Conservation (phyloP, 2,797 vertebrate genomes). For the Gila robusta region DNA sequence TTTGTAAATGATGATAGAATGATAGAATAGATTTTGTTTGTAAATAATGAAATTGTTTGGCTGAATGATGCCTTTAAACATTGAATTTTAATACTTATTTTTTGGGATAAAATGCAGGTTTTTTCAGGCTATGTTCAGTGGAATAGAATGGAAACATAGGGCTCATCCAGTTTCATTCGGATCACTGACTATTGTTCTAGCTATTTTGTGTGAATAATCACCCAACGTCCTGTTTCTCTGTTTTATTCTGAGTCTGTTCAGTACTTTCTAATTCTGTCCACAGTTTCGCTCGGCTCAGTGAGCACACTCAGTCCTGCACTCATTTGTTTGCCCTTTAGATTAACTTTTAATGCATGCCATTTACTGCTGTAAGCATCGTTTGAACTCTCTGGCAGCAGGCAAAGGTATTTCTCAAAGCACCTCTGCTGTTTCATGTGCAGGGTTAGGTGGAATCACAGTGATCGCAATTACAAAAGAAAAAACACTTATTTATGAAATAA, state of each 20-base stretch:
- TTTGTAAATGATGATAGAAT: not conserved
- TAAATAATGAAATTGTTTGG: not conserved
- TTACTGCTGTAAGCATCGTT: slow-evolving; percentile 39
- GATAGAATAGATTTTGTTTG: not conserved
- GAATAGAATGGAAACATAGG: not conserved
- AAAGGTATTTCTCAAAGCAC: slow-evolving; percentile 39
- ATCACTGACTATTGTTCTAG: not conserved
- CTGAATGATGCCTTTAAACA: not conserved
- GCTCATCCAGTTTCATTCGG: not conserved
- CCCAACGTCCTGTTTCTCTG: not conserved
- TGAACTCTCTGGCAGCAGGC: slow-evolving; percentile 35
- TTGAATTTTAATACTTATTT: not conserved
- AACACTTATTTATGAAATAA: not conserved
- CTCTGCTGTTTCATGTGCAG: slow-evolving; percentile 35
- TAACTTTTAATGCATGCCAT: slow-evolving; percentile 65
- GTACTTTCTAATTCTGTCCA: slow-evolving; percentile 15
- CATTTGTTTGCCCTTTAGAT: slow-evolving; percentile 56
- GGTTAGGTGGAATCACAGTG: not conserved
- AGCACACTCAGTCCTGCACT: slow-evolving; percentile 25
- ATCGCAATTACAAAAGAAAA: not conserved
- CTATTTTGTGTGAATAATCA: slow-evolving; percentile 33
- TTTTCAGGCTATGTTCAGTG: not conserved
- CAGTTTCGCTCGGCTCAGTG: not conserved
- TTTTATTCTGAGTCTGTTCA: slow-evolving; percentile 5
- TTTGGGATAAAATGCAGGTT: not conserved